phyloP scores from a whole-genome alignment of 2,797 vertebrate genomes.

The Cyclopterus lumpus region DNA sequence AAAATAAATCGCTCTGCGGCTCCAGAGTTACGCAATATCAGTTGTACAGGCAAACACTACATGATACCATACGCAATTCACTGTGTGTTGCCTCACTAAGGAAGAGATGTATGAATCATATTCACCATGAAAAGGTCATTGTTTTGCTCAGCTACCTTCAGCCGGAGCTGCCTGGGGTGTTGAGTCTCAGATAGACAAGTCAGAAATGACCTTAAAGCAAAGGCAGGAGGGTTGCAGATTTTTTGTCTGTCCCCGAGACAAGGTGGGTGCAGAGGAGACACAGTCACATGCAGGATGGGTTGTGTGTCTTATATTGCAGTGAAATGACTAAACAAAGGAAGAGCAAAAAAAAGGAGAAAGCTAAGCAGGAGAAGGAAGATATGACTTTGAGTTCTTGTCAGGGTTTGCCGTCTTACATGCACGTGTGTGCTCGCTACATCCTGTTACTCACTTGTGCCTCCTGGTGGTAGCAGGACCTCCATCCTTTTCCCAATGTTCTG shows the following conservation, averaged over 20 bases:
- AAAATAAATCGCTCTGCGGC: constrained; percentile 63
- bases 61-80: constrained; percentile 63
- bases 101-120: constrained; percentile 77
- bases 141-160: constrained; percentile 78
- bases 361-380: constrained; percentile 29
- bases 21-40: constrained; percentile 66
- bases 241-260: constrained; percentile 65
- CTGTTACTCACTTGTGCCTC: constrained; percentile 73
- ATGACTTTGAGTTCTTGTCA: constrained; percentile 30
- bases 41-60: constrained; percentile 58
- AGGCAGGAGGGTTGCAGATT: constrained; percentile 52
- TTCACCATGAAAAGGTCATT: constrained; percentile 81
- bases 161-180: constrained; percentile 73
- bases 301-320: constrained; percentile 31
- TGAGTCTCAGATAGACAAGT: constrained; percentile 73
- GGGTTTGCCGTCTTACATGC: constrained; percentile 38
- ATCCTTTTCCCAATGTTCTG: constrained; percentile 63
- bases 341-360: constrained; percentile 17
- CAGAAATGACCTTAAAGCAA: constrained; percentile 80
- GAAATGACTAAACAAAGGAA: constrained; percentile 46
- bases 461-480: constrained; percentile 65
- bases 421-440: constrained; percentile 31
- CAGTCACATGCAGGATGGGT: constrained; percentile 29
- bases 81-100: constrained; percentile 62
- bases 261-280: constrained; percentile 51